phyloP scores from a whole-genome alignment of 2,113 vertebrate genomes.

The Fulmarus glacialis region DNA sequence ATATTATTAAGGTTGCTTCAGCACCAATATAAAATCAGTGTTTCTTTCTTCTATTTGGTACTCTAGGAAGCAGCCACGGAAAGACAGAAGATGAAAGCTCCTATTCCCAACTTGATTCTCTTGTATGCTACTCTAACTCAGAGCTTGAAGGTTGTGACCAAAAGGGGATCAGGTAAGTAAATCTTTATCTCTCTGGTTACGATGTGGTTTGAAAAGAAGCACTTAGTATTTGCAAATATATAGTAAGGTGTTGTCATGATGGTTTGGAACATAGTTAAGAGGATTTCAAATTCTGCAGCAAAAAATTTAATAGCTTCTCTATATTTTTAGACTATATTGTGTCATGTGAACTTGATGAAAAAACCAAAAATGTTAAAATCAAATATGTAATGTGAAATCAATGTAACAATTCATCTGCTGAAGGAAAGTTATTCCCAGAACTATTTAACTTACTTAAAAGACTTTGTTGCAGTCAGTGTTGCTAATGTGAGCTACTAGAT shows the following conservation, averaged over 20 bases:
- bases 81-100: slow-evolving; percentile 91
- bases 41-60: background rate
- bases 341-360: background rate
- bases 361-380: background rate
- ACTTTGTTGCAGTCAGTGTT: background rate
- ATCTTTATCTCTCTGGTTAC: background rate
- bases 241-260: background rate
- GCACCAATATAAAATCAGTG: background rate
- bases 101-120: slow-evolving; percentile 91
- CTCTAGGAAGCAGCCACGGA: slow-evolving; percentile 74
- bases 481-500: background rate
- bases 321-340: background rate
- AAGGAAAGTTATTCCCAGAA: background rate
- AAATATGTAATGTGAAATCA: background rate
- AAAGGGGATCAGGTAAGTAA: slow-evolving; percentile 95
- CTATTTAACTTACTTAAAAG: background rate
- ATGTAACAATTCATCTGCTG: background rate
- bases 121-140: slow-evolving; percentile 89
- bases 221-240: background rate
- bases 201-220: background rate
- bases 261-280: background rate
- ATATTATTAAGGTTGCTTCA: background rate
- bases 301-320: background rate
- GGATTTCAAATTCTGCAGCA: background rate
- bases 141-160: slow-evolving; percentile 95